Percentiles rank a stretch among this genome's conserved stretches.
Evolutionary conservation across 2,113 vertebrate species (phyloP).

Genomic region (Tychaedon coryphoeus): DNA sequence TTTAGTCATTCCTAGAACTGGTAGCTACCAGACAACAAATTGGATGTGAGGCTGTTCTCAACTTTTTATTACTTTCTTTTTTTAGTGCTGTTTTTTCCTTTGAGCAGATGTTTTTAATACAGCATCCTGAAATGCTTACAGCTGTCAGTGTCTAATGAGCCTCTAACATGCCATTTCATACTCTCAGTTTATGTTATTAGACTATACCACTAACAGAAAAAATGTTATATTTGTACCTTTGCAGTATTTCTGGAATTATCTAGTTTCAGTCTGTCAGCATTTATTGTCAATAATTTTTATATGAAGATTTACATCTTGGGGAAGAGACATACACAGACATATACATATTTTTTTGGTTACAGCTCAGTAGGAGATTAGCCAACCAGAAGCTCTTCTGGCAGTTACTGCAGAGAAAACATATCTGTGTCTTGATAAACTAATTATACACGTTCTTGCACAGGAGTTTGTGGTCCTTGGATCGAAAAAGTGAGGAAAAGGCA

Average conservation of each 20-base stretch:
- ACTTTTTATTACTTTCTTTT: neutral
- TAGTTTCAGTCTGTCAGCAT: neutral
- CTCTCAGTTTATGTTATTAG: neutral
- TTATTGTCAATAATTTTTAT: neutral
- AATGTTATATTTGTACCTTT: neutral
- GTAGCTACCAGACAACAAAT: slow-evolving; percentile 1
- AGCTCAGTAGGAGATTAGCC: neutral
- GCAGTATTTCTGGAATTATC: neutral
- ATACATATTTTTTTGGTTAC: neutral
- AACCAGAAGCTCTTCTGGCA: neutral
- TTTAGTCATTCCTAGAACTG: neutral
- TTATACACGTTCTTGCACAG: neutral
- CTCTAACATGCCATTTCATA: neutral
- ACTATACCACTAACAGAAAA: neutral
- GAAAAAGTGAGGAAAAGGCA: neutral
- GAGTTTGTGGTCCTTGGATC: neutral
- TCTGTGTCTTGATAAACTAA: neutral
- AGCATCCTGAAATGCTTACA: slow-evolving; percentile 12
- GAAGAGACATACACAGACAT: neutral
- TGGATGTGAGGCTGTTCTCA: neutral
- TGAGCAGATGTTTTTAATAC: slow-evolving; percentile 37
- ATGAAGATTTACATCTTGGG: neutral
- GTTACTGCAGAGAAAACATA: neutral
- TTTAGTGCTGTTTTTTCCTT: neutral
- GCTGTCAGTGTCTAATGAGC: neutral